These are phyloP conservation scores for Naso thynnoides DNA, from an alignment of 2,797 vertebrate genomes.

Conservation along the genomic window DNA sequence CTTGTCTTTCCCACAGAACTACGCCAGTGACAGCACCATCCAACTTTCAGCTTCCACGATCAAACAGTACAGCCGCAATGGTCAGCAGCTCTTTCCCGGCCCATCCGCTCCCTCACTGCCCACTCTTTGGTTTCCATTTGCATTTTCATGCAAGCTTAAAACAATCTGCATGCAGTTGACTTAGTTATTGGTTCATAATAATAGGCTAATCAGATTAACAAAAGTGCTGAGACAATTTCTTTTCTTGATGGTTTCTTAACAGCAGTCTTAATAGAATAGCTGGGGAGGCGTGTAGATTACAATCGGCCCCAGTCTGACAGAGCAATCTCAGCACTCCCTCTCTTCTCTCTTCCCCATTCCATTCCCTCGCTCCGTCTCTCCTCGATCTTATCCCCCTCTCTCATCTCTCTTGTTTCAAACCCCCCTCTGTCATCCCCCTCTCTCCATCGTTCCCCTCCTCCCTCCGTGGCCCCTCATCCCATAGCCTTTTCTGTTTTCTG, in stretches of 20 bases:
- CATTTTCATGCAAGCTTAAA: constrained; percentile 73
- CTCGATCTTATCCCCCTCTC: constrained; percentile 80
- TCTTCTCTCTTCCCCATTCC: constrained; percentile 56
- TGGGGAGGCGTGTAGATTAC: constrained; percentile 86
- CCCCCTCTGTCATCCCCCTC: constrained; percentile 24
- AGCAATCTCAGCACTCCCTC: constrained; percentile 81
- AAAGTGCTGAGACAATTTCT: constrained; percentile 87
- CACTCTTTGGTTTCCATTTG: constrained; percentile 57
- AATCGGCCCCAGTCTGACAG: constrained; percentile 79
- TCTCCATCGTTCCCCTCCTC: constrained; percentile 35
- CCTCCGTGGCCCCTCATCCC: constrained; percentile 45
- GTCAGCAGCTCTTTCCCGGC: constrained; percentile 85
- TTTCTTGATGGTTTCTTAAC: constrained; percentile 88
- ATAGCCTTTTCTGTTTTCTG: constrained; percentile 75
- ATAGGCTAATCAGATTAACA: constrained; percentile 87
- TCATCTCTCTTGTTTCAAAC: constrained; percentile 70
- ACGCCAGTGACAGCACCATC: constrained; percentile 91
- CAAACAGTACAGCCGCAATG: constrained; percentile 96
- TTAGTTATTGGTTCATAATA: constrained; percentile 86
- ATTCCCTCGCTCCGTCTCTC: constrained; percentile 66
- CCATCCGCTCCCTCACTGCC: too few relatives aligned
- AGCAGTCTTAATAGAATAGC: constrained; percentile 86
- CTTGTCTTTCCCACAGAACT: constrained; percentile 92
- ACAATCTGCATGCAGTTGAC: constrained; percentile 81
- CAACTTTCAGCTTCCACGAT: constrained; percentile 94